Base-by-base conservation (phyloP, 1,140 invertebrate species). In the Camponotus pennsylvanicus region DNA sequence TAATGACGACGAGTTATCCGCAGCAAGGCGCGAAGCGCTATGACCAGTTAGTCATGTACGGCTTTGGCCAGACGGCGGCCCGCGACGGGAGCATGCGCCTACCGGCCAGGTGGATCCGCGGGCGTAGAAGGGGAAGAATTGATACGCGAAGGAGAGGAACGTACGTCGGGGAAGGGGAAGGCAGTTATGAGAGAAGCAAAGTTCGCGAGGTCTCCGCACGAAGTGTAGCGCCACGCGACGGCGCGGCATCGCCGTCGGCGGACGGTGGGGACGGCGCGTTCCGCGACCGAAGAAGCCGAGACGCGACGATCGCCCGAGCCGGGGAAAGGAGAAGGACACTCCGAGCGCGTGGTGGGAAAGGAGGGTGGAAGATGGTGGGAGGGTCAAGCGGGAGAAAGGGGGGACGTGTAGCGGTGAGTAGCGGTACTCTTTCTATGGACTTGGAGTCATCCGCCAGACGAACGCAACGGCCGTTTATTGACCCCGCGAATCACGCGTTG, bases 381-480 rank as follows among this genome's bases (percentile, higher is more conserved):
- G 91, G 91, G 92, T 91, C 83, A 87, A 73, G 49, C 49, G 49
- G 49, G 49, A 5, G 15, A 52, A 52, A 18, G 85, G 91, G 89
- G 34, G 91, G 89, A 93, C 91, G 91, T 92, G 91, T 92, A 94
- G 94, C 92, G 92, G 92, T 89, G 92, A 91, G 93, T 95, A 95
- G 94, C 95, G 95, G 95, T 95, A 95, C 92, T 95, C 93, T 93
- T 92, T 93, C 90, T 92, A 92, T 88, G 78, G 80, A 88, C 86
- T 63, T 88, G 89, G 88, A 92, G 91, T 87, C 89, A 93, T 91
- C 93, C 92, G 93, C 93, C 90, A 93, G 89, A 86, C 89, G 88
- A 92, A 52, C 49, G 91, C 93, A 91, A 92, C 91, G 92, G 88
- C 90, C 92, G 94, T 94, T 90, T 94, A 93, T 95, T 95, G 93